Percentiles rank a stretch among this genome's conserved stretches.
Conservation (phyloP, 2,797 vertebrate genomes). For the Zenarchopterus dispar region DNA sequence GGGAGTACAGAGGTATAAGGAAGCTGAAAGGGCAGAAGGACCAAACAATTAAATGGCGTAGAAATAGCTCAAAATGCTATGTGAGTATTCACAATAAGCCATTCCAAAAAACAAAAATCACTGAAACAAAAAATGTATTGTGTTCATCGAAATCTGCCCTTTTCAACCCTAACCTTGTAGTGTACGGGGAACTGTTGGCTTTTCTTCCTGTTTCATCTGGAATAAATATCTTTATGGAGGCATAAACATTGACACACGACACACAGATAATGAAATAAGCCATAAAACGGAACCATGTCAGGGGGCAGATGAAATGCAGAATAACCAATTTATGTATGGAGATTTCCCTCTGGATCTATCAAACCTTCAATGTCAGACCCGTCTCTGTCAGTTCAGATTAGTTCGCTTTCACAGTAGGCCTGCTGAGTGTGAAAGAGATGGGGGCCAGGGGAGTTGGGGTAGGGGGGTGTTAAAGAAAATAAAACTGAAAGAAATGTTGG, state of each 20-base stretch:
- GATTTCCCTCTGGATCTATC: constrained; percentile 73
- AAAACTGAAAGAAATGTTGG: constrained; percentile 32
- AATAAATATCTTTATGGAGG: constrained; percentile 50
- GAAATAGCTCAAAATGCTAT: constrained; percentile 2
- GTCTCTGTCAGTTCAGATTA: constrained; percentile 65
- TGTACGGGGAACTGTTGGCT: constrained; percentile 14
- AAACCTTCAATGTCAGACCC: constrained; percentile 37
- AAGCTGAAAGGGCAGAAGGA: background rate
- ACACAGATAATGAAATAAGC: constrained; percentile 71
- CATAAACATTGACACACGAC: constrained; percentile 68
- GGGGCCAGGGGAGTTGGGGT: background rate
- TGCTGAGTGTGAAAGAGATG: constrained; percentile 25
- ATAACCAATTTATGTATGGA: constrained; percentile 60
- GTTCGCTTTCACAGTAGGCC: constrained; percentile 40
- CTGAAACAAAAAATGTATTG: constrained; percentile 15
- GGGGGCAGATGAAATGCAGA: constrained; percentile 65
- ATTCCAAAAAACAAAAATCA: too few relatives aligned
- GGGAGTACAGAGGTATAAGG: background rate
- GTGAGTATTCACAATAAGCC: constrained; percentile 4
- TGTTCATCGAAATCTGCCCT: constrained; percentile 17
- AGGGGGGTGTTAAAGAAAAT: background rate
- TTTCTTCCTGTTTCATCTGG: constrained; percentile 34
- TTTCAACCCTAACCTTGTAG: constrained; percentile 29
- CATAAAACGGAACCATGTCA: constrained; percentile 68
- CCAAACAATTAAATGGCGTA: background rate